Evolutionary conservation across 2,888 invertebrate species (phyloP).

Genomic region (Ctenicera cuprea): DNA sequence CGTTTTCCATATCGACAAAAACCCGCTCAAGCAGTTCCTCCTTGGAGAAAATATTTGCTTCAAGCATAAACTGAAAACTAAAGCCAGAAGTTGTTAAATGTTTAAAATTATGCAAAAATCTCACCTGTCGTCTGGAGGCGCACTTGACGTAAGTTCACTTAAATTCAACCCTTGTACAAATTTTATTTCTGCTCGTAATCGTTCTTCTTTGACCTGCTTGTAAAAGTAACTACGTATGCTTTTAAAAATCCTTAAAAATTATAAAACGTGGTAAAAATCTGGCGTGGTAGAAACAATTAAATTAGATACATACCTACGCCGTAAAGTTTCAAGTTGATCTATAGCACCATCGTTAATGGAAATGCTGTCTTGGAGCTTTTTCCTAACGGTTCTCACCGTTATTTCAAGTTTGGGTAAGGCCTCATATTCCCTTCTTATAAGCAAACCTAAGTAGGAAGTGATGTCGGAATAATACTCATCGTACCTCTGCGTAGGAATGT

Average conservation of each 20-base stretch:
- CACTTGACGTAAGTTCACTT: slow-evolving; percentile 47
- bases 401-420: neutral
- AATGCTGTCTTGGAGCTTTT: neutral
- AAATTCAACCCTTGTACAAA: slow-evolving; percentile 66
- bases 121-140: slow-evolving; percentile 52
- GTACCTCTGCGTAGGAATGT: slow-evolving; percentile 8
- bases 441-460: slow-evolving; percentile 26
- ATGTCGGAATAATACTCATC: slow-evolving; percentile 26
- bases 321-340: slow-evolving; percentile 36
- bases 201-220: slow-evolving; percentile 75
- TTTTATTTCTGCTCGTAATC: slow-evolving; percentile 75
- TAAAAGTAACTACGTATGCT: slow-evolving; percentile 76
- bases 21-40: slow-evolving; percentile 21
- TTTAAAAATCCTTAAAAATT: slow-evolving; percentile 75
- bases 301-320: slow-evolving; percentile 28
- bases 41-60: slow-evolving; percentile 37
- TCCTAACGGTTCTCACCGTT: neutral
- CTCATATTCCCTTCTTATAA: slow-evolving; percentile 13
- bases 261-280: too few species aligned
- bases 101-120: slow-evolving; percentile 22
- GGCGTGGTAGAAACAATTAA: too few species aligned
- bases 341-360: neutral
- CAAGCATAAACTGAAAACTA: slow-evolving; percentile 34
- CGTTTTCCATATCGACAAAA: slow-evolving; percentile 15
- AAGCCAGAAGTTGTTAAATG: neutral